Percentiles rank a stretch among this genome's conserved stretches.
These are phyloP conservation scores for Busseola fusca DNA, from an alignment of 2,888 invertebrate species.

Conservation along the genomic window DNA sequence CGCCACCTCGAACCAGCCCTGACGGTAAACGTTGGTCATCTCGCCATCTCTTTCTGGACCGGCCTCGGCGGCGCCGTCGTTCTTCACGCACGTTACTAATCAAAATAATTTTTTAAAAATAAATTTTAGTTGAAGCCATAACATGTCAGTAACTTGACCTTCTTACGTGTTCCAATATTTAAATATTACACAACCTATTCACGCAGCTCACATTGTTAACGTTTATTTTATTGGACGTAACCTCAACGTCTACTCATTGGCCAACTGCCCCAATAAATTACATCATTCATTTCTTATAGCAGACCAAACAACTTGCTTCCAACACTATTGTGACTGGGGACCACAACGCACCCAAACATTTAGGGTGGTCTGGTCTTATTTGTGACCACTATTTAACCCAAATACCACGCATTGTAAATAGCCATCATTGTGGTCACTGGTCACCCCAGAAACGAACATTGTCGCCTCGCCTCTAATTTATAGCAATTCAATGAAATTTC, in stretches of 20 bases:
- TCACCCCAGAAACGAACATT: conserved; percentile 75
- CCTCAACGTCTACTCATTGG: conserved; percentile 60
- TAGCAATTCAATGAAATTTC: conserved; percentile 85
- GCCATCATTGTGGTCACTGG: conserved; percentile 76
- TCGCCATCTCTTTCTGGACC: neutral
- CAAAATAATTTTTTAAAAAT: conserved; percentile 13
- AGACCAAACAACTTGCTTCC: conserved; percentile 70
- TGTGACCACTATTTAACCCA: conserved; percentile 79
- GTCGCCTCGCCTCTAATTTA: conserved; percentile 78
- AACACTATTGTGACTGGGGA: conserved; percentile 62
- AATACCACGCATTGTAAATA: conserved; percentile 77
- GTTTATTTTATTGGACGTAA: conserved; percentile 52
- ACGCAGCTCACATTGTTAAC: conserved; percentile 41
- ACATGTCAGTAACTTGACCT: conserved; percentile 32
- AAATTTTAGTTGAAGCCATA: conserved; percentile 25
- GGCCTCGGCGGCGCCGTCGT: neutral
- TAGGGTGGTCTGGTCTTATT: conserved; percentile 80
- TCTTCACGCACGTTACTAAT: neutral
- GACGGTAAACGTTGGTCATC: neutral
- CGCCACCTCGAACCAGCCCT: neutral
- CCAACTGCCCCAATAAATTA: conserved; percentile 71
- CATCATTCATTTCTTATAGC: conserved; percentile 51
- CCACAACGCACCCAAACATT: conserved; percentile 72
- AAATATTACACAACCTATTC: conserved; percentile 5
- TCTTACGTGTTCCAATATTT: conserved; percentile 10